Evolutionary conservation across 2,113 vertebrate species (phyloP), one percentile per base, ranked within the genome.

Genomic region (Zosterops borbonicus): DNA sequence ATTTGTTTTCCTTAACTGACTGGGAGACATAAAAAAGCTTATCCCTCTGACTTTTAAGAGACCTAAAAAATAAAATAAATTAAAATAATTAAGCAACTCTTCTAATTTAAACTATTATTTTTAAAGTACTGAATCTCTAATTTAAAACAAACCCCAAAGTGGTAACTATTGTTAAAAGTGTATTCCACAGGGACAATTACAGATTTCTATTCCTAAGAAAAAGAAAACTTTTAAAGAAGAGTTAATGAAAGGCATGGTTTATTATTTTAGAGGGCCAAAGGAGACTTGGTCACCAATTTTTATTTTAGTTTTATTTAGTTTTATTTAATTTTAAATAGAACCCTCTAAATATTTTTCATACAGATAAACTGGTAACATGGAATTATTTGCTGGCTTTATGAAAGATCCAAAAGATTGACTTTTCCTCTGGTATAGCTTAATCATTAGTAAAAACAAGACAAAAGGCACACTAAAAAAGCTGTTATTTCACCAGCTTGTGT

Each of bases 1-100:
- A 75, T 93, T 95, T 95, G 73, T 94, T 96, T 96, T 88, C 47
- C 88, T 93, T 93, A 92, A 89, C 49, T 84, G 73, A 81, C 44
- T 68, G 44, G 23, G n/a, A 94, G 79, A 78, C 5, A 15, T 81
- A 27, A 88, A 86, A 90, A 44, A 56, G 20, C 5, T 5, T 78
- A 67, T 31, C 16, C 46, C 3, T 0, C 25, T 90, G 79, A 56
- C 68, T 94, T 83, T 64, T 86, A 46, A 81, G 78, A 90, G 12
- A 55, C 12, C 19, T 41, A 62, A 80, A 80, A 94, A 91, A 23
- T 31, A 46, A 53, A 89, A 85, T 9, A 35, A 82, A 87, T 67
- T 60, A 49, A 86, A 73, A 69, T 82, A 79, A 71, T 42, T 63
- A 39, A 56, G 73, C 19, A 79, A 79, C 11, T 79, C n/a, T 15